Conservation (phyloP, 1,140 invertebrate species). For the Lordiphosa collinella region DNA sequence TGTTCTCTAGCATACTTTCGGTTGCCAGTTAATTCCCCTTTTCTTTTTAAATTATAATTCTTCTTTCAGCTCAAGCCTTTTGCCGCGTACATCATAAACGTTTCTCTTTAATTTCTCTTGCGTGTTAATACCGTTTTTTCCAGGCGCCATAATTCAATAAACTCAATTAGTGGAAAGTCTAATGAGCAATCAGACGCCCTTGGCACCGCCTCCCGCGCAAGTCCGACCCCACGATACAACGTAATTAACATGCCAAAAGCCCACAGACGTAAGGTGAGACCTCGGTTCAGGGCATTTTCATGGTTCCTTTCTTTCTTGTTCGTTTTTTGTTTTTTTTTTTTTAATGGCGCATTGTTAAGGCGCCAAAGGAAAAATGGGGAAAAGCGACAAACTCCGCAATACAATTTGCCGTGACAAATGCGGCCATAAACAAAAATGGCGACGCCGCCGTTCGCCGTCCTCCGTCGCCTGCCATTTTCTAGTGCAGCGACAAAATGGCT, state of each 20-base stretch:
- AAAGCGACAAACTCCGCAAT: constrained; percentile 26
- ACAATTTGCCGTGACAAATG: constrained; percentile 68
- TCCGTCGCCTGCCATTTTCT: constrained; percentile 52
- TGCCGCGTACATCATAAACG: not conserved
- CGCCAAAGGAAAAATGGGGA: not conserved
- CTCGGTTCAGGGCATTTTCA: constrained; percentile 28
- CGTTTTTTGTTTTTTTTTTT: constrained; percentile 54
- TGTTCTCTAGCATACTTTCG: constrained; percentile 3
- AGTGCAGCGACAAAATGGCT: constrained; percentile 64
- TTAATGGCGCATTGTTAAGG: constrained; percentile 54
- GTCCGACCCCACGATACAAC: constrained; percentile 1
- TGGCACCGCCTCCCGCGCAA: constrained; percentile 1
- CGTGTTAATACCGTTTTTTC: constrained; percentile 1
- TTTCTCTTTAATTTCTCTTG: not conserved
- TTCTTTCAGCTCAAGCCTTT: not conserved
- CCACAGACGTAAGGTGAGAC: constrained; percentile 54
- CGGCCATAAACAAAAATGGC: constrained; percentile 67
- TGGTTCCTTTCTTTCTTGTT: too few species aligned
- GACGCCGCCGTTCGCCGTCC: constrained; percentile 10
- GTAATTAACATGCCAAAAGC: constrained; percentile 52
- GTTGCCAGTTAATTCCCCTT: too few species aligned
- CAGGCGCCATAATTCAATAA: constrained; percentile 24
- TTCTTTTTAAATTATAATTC: not conserved
- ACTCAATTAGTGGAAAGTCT: constrained; percentile 36
- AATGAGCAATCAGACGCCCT: constrained; percentile 38